Conservation (phyloP, 1,140 invertebrate genomes). For the Drosophila santomea region DNA sequence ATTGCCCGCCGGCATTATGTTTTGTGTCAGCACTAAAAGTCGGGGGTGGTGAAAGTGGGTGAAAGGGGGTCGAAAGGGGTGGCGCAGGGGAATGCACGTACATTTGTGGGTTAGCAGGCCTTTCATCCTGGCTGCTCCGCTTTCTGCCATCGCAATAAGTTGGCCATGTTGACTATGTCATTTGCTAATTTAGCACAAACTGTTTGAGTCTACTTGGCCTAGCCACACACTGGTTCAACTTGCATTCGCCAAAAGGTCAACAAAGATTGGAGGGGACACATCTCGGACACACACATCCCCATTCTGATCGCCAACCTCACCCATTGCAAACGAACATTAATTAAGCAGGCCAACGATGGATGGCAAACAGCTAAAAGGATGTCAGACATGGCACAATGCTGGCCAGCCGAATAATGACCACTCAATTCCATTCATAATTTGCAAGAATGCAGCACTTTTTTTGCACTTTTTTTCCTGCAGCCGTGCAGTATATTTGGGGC, state of each 20-base stretch:
- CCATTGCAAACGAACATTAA: constrained; percentile 74
- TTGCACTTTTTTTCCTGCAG: background rate
- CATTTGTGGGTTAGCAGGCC: constrained; percentile 78
- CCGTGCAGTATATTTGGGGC: background rate
- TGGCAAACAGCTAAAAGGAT: constrained; percentile 37
- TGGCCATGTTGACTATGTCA: constrained; percentile 81
- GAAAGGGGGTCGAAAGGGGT: background rate
- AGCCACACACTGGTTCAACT: constrained; percentile 47
- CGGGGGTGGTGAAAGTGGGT: background rate
- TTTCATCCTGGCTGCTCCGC: constrained; percentile 42
- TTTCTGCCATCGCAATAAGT: constrained; percentile 56
- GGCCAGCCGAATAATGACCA: constrained; percentile 27
- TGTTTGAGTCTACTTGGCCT: constrained; percentile 57
- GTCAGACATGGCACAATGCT: constrained; percentile 30
- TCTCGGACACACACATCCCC: constrained; percentile 11
- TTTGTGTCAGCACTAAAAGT: constrained; percentile 74
- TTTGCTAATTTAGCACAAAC: constrained; percentile 82
- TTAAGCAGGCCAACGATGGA: constrained; percentile 69
- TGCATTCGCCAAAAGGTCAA: constrained; percentile 77
- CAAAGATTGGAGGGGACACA: constrained; percentile 51
- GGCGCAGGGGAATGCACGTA: constrained; percentile 51
- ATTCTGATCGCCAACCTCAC: constrained; percentile 14
- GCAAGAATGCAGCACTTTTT: constrained; percentile 8
- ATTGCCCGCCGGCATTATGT: constrained; percentile 81
- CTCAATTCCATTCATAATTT: constrained; percentile 43